Evolutionary conservation across 35 echinoderm and acorn worm species (phyloP).

Genomic region (Holothuria glaberrima): DNA sequence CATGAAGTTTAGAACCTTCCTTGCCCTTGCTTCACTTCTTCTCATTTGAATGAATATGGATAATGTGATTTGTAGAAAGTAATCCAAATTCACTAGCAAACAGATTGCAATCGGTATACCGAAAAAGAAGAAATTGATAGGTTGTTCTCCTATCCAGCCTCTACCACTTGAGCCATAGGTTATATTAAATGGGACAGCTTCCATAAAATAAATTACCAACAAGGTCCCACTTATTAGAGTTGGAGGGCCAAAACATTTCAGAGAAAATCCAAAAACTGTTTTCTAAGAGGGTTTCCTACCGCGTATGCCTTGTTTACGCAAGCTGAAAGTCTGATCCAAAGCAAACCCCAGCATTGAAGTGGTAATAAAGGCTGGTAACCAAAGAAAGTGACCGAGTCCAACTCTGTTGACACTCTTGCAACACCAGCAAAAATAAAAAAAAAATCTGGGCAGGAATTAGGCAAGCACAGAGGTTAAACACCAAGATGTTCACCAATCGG

Average conservation of each 20-base stretch:
- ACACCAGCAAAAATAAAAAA: not conserved
- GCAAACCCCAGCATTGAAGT: not conserved
- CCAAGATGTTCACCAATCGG: not conserved
- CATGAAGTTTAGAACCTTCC: not conserved
- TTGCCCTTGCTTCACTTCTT: not conserved
- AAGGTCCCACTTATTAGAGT: conserved; percentile 7
- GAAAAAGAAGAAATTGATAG: conserved; percentile 16
- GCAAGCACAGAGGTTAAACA: conserved; percentile 1
- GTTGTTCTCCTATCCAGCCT: conserved; percentile 47
- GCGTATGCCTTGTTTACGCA: not conserved
- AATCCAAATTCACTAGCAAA: conserved; percentile 20
- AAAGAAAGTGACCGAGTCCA: conserved; percentile 46
- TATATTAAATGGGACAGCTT: not conserved
- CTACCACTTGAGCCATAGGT: not conserved
- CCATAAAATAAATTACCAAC: conserved; percentile 20
- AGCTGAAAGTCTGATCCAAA: conserved; percentile 31
- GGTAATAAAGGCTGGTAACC: not conserved
- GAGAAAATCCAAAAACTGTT: not conserved
- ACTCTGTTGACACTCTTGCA: not conserved
- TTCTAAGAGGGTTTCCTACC: not conserved
- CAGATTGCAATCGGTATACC: conserved; percentile 30
- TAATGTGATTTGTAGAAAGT: conserved; percentile 7
- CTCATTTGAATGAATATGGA: not conserved
- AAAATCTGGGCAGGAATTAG: conserved; percentile 10
- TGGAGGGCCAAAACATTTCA: not conserved